Percentiles rank a stretch among this genome's conserved stretches.
phyloP scores from a whole-genome alignment of 2,888 invertebrate genomes.

The Monochamus alternatus region DNA sequence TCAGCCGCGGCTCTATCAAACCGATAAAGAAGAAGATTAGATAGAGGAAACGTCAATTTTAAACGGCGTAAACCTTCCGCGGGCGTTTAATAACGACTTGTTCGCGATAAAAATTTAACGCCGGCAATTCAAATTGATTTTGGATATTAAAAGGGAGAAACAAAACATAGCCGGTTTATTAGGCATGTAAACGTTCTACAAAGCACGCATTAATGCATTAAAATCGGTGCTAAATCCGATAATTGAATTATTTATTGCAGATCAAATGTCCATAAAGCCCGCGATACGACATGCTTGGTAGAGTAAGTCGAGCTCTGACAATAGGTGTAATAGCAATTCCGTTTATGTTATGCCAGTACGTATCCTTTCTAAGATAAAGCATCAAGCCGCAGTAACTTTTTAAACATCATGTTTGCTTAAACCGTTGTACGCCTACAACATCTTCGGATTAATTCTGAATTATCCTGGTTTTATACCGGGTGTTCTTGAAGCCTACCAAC shows the following conservation, averaged over 20 bases:
- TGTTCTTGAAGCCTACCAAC: too few species aligned
- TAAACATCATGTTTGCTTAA: too few species aligned
- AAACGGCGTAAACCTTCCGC: constrained; percentile 17
- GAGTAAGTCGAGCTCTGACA: neutral
- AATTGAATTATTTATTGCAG: constrained; percentile 48
- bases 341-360: neutral
- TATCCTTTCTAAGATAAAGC: neutral
- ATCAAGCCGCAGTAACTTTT: too few species aligned
- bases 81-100: constrained; percentile 38
- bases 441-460: too few species aligned
- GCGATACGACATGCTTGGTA: constrained; percentile 14
- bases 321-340: neutral
- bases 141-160: constrained; percentile 39
- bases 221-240: constrained; percentile 44
- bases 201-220: constrained; percentile 47
- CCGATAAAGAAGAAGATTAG: neutral
- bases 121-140: constrained; percentile 41
- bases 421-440: too few species aligned
- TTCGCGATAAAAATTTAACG: constrained; percentile 42
- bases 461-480: too few species aligned
- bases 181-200: constrained; percentile 45
- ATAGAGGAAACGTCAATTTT: constrained; percentile 7
- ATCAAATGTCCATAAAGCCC: constrained; percentile 34
- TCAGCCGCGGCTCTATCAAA: neutral
- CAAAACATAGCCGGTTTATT: constrained; percentile 43